Evolutionary conservation across 2,797 vertebrate genomes (phyloP).

Genomic region (Urocyon cinereoargenteus): DNA sequence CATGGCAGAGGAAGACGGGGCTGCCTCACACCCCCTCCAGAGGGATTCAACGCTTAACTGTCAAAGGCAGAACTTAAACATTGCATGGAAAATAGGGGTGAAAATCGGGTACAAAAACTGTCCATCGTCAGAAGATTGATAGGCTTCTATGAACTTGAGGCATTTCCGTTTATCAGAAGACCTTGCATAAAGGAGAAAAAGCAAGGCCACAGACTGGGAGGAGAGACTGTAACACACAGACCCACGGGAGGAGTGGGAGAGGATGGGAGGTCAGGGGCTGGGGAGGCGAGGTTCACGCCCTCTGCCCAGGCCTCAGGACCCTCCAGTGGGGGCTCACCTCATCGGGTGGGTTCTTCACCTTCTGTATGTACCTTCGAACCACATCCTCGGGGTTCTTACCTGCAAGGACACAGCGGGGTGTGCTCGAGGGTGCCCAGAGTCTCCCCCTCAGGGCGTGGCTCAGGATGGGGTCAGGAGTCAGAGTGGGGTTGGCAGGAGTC

Average conservation of each 20-base stretch:
- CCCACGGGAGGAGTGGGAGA: rapidly evolving
- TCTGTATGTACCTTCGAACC: slow-evolving; percentile 96
- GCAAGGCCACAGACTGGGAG: background rate
- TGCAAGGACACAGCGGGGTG: background rate
- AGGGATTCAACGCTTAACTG: background rate
- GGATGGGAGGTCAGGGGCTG: background rate
- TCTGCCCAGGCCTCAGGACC: rapidly evolving
- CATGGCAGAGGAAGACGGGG: too few relatives aligned
- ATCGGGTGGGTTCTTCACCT: slow-evolving; percentile 95
- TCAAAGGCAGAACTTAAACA: background rate
- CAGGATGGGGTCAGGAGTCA: background rate
- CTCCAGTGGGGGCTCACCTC: slow-evolving; percentile 91
- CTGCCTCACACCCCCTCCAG: too few relatives aligned
- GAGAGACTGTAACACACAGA: background rate
- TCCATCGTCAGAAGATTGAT: background rate
- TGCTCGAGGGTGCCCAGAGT: background rate
- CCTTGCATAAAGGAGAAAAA: background rate
- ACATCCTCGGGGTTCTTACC: slow-evolving; percentile 97
- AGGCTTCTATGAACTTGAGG: background rate
- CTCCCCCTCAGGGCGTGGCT: background rate
- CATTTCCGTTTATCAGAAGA: background rate
- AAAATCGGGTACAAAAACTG: background rate
- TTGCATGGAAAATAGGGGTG: background rate
- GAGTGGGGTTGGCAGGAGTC: background rate
- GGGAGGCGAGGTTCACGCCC: too few relatives aligned